phyloP scores from a whole-genome alignment of 2,888 invertebrate species.

The Ophion ventricosus region DNA sequence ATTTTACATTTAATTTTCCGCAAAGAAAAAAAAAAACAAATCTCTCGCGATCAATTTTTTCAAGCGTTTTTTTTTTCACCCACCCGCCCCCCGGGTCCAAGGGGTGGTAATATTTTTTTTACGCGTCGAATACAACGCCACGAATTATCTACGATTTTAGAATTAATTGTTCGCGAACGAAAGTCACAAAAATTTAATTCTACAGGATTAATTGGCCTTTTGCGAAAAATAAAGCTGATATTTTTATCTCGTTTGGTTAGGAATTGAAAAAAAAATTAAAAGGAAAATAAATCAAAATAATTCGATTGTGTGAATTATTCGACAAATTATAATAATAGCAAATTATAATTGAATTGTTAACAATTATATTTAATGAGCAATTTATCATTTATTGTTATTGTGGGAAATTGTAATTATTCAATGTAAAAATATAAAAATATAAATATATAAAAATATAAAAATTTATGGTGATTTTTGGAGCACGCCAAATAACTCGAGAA shows the following conservation, averaged over 20 bases:
- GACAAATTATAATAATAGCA: no score
- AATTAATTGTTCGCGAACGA: neutral
- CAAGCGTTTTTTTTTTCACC: neutral
- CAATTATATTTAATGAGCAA: no score
- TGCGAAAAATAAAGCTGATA: neutral
- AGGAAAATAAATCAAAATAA: neutral
- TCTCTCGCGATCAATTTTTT: neutral
- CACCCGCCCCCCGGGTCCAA: neutral
- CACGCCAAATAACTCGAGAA: no score
- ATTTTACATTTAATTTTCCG: slow-evolving; percentile 21
- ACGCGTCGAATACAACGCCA: slow-evolving; percentile 8
- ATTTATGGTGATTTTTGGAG: no score
- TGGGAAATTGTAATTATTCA: no score
- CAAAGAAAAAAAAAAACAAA: no score
- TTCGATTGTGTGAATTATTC: neutral
- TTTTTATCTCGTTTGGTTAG: neutral
- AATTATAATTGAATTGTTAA: no score
- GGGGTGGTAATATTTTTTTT: no score
- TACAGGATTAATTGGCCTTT: neutral
- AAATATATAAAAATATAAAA: no score
- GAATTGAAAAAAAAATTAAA: neutral
- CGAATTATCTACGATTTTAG: slow-evolving; percentile 6
- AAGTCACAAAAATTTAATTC: neutral
- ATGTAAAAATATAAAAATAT: no score
- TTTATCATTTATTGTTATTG: no score